Evolutionary conservation across 2,888 invertebrate species (phyloP).

Genomic region (Acanthoscelides obtectus): DNA sequence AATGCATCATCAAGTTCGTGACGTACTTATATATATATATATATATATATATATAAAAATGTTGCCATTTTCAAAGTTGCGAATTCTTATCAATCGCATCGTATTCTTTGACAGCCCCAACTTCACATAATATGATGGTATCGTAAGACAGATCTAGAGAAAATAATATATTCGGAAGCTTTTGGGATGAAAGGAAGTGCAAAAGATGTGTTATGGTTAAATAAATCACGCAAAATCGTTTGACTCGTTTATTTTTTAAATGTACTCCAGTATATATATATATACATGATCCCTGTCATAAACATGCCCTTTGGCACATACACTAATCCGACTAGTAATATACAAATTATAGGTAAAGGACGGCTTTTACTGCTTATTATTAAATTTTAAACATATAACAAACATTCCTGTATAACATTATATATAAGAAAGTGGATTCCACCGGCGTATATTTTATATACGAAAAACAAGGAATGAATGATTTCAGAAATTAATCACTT

Average conservation of each 20-base stretch:
- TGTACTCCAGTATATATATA: slow-evolving; percentile 1
- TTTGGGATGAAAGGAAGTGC: no score
- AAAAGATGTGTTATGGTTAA: not conserved
- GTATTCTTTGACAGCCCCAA: no score
- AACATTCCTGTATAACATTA: not conserved
- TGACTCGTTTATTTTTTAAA: not conserved
- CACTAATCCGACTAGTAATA: slow-evolving; percentile 4
- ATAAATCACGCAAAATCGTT: not conserved
- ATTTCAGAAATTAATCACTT: not conserved
- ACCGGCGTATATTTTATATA: not conserved
- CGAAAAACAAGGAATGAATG: not conserved
- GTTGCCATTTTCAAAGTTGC: no score
- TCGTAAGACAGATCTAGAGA: no score
- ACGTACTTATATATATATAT: no score
- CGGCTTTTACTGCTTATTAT: not conserved
- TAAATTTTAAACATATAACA: not conserved
- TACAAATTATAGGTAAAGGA: not conserved
- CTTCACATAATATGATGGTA: no score
- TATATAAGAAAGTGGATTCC: not conserved
- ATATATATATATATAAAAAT: no score
- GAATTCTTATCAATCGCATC: no score
- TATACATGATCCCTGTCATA: slow-evolving; percentile 7
- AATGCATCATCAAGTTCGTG: no score
- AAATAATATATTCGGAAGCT: no score
- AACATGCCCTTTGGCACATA: slow-evolving; percentile 1